A percentile compares a stretch with the other conserved stretches of the same genome.
Conservation (phyloP, 1,140 invertebrate genomes). For the Stenopsyche tienmushanensis region DNA sequence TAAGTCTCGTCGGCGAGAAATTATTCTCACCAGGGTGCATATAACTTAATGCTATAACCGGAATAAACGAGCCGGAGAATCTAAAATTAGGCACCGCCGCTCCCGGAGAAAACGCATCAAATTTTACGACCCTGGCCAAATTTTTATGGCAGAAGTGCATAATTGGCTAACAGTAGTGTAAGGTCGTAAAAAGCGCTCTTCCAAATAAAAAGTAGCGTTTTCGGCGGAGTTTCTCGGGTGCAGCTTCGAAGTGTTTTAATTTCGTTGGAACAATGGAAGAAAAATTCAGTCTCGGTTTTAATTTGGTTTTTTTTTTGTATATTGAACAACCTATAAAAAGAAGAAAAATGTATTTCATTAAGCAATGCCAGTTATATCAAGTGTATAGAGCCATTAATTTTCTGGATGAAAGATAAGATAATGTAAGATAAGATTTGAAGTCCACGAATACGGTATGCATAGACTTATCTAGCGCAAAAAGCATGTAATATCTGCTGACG, state of each 20-base stretch:
- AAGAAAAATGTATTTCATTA: no score
- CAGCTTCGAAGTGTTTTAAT: no score
- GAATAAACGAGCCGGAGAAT: not conserved
- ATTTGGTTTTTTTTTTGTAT: no score
- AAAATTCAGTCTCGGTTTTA: no score
- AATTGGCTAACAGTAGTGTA: slow-evolving; percentile 13
- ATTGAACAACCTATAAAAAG: no score
- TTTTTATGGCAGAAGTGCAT: slow-evolving; percentile 15
- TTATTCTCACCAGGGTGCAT: not conserved
- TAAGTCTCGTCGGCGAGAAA: not conserved
- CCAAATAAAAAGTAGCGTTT: not conserved
- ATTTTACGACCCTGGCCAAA: slow-evolving; percentile 17
- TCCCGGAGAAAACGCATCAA: slow-evolving; percentile 4
- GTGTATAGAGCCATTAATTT: not conserved
- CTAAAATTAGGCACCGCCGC: not conserved
- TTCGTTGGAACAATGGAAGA: no score
- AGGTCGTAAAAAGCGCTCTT: not conserved
- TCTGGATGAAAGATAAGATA: no score
- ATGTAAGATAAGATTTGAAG: no score
- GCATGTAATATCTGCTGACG: no score
- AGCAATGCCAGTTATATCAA: no score
- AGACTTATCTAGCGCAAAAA: no score
- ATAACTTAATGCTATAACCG: not conserved
- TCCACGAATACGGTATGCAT: no score
- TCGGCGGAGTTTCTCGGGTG: not conserved